Conservation (phyloP, 1,140 invertebrate species). For the Aradophagus sp. region DNA sequence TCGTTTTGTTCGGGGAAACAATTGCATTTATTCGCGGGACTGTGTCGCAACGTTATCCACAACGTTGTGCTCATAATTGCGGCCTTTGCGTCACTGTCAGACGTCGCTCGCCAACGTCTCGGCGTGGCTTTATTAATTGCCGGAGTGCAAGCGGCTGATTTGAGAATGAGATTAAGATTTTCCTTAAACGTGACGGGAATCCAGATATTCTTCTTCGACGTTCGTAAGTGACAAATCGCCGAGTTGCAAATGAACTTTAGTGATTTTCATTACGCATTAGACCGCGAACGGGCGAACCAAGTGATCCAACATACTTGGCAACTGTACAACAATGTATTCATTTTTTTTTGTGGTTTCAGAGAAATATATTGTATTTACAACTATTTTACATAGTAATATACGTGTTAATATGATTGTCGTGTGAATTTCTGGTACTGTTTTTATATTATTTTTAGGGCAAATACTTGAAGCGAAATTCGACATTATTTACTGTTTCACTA, state of each 20-base stretch:
- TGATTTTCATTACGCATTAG: background rate
- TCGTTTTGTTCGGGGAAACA: constrained; percentile 15
- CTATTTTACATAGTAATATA: no score
- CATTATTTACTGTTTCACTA: no score
- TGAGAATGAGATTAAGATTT: constrained; percentile 31
- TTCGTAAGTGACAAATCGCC: background rate
- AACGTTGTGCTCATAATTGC: constrained; percentile 35
- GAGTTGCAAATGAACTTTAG: background rate
- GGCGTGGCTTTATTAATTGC: constrained; percentile 35
- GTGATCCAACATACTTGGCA: no score
- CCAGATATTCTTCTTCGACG: constrained; percentile 3
- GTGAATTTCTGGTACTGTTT: no score
- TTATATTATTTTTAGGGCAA: no score
- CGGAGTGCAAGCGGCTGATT: constrained; percentile 28
- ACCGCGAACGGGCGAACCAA: no score
- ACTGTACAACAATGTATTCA: no score
- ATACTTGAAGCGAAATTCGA: no score
- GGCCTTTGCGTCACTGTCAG: constrained; percentile 40
- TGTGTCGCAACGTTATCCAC: constrained; percentile 27
- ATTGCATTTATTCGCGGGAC: constrained; percentile 22
- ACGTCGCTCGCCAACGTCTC: constrained; percentile 11
- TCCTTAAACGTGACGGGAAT: constrained; percentile 22
- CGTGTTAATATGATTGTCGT: no score
- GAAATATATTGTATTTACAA: no score
- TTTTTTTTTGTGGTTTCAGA: no score